Evolutionary conservation across 2,113 vertebrate species (phyloP), one percentile per base, ranked within the genome.

Genomic region (Tychaedon coryphoeus): DNA sequence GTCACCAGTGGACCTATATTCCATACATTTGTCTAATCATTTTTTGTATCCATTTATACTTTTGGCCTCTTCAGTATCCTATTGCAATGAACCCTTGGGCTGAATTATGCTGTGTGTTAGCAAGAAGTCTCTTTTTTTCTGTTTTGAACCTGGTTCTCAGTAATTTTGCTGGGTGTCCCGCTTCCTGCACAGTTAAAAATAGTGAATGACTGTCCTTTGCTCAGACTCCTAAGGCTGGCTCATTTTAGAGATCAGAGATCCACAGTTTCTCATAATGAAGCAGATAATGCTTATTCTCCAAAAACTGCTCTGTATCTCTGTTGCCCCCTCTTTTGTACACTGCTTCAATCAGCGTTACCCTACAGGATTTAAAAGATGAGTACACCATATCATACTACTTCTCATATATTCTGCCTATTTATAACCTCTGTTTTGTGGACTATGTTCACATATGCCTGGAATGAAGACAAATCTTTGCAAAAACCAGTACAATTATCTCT

Each of bases 1-100:
- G 88, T 56, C 47, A 48, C 34, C 86, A 73, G 28, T 40, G 69
- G 91, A 86, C 88, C 17, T 60, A 71, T 88, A 71, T 93, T 94
- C 47, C 62, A 83, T 84, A 94, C 88, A 86, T 92, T 90, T 94
- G 90, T 86, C 47, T 94, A 77, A 93, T 92, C 19, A 38, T 62
- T 77, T 90, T 93, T 74, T 84, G 34, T 84, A 86, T 36, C n/a
- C 36, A 47, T 80, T 88, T 92, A 43, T 84, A 60, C 42, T 88
- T 95, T 80, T 67, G 75, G 69, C 56, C 69, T 95, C 75, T 73
- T 25, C 56, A 77, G 51, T 58, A 56, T 80, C 40, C 43, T 66
- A 36, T 25, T 43, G 47, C 72, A 90, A 77, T 0, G 0, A 83
- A 73, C 26, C 31, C 51, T 83, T 80, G 51, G 24, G 17, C 1